Evolutionary conservation across 2,888 invertebrate species (phyloP).

Genomic region (Andrena marginata): DNA sequence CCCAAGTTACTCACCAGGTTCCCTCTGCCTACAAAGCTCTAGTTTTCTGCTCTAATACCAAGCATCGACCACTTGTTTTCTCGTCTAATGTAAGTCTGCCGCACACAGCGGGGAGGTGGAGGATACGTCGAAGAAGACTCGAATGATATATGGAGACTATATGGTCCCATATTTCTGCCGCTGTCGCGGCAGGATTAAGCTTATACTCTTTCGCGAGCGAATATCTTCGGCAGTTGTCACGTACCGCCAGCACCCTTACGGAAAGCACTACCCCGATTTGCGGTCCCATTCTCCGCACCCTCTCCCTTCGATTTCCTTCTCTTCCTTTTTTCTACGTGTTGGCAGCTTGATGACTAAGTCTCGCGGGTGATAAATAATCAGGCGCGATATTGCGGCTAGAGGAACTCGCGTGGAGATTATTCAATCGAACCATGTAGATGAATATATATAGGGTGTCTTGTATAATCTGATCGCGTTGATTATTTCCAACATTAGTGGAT

Average conservation of each 20-base stretch:
- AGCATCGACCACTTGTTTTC: conserved; percentile 48
- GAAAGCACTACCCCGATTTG: conserved; percentile 41
- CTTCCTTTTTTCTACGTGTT: conserved; percentile 5
- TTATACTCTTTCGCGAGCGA: conserved; percentile 77
- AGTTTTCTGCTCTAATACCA: conserved; percentile 34
- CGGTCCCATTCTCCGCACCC: conserved; percentile 3
- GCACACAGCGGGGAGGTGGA: conserved; percentile 35
- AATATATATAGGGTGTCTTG: background rate
- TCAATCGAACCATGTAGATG: background rate
- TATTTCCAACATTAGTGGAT: no score
- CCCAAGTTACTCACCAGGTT: background rate
- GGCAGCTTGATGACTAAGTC: conserved; percentile 31
- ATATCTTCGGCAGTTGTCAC: conserved; percentile 81
- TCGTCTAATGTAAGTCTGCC: conserved; percentile 45
- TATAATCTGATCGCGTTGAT: no score
- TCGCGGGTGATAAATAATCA: conserved; percentile 73
- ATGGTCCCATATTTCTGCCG: conserved; percentile 77
- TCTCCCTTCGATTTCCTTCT: conserved; percentile 17
- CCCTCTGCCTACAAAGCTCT: background rate
- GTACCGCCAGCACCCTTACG: conserved; percentile 64
- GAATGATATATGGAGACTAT: conserved; percentile 79
- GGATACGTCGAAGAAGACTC: conserved; percentile 70
- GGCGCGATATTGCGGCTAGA: conserved; percentile 29
- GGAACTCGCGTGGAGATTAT: background rate
- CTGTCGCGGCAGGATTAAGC: conserved; percentile 78